Evolutionary conservation across 2,797 vertebrate genomes (phyloP), one percentile per base, ranked within the genome.

Genomic region (Bucorvus abyssinicus): DNA sequence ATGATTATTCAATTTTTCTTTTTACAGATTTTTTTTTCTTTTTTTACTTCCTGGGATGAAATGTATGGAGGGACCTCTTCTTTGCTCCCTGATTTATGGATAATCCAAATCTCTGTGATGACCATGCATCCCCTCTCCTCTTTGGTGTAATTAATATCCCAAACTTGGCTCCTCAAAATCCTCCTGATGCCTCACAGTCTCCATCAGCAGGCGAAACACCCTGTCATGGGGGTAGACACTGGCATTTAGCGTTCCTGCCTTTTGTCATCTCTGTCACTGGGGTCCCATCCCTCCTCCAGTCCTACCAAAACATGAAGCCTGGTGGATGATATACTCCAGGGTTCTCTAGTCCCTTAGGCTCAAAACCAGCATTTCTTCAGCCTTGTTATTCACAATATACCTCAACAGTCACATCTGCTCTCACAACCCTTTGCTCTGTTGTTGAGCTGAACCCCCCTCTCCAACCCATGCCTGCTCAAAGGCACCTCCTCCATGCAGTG

Each of bases 201-300:
- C 36, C 23, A 44, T 27, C 17, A 84, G 40, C 27, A 78, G 24
- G n/a, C 0, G 2, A 89, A 70, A 19, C 15, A 18, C 6, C 8
- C 4, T 7, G 6, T 85, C 27, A 27, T 0, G 1, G 22, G 11
- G 8, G 5, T 29, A 61, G 47, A 23, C 13, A 0, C 9, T 77
- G 65, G 32, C 36, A 60, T 86, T 86, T 52, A 67, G 7, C 21
- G 16, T 34, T 93, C 9, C 27, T 77, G 44, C 10, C 47, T 68
- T 56, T 81, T 64, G 40, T 74, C 8, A 20, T 40, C 21, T 56
- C 32, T 64, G 14, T 74, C 49, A 9, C 30, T 36, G 49, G 26
- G 17, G 44, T 81, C 22, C 30, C 49, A 36, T 34, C 17, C 22
- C 20, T 52, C 12, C n/a, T 59, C 18, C 32, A 78, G 20, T 60